Evolutionary conservation across 1,140 invertebrate species (phyloP).

Genomic region (Drosophila lacertosa): DNA sequence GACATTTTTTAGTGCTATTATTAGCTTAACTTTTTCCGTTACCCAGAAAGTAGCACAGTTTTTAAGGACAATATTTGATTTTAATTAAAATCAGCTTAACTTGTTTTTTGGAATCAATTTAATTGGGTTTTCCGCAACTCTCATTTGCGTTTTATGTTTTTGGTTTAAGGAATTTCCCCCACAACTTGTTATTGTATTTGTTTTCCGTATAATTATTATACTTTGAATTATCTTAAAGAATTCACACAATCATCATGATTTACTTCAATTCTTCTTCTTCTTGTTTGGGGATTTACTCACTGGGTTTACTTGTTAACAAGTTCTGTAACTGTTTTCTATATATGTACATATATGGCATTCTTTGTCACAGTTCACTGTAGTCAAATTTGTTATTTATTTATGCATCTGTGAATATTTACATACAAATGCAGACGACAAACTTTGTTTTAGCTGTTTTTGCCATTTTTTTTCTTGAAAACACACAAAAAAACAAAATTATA

Average conservation of each 20-base stretch:
- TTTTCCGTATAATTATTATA: too few species aligned
- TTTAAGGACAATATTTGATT: too few species aligned
- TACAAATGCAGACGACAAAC: constrained; percentile 50
- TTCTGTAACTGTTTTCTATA: background rate
- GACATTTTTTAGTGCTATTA: too few species aligned
- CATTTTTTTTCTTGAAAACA: constrained; percentile 49
- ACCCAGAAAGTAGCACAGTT: too few species aligned
- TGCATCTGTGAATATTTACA: constrained; percentile 40
- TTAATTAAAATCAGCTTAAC: too few species aligned
- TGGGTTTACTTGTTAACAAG: background rate
- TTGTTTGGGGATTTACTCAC: too few species aligned
- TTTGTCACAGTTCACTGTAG: constrained; percentile 18
- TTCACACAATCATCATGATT: too few species aligned
- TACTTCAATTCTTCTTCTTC: too few species aligned
- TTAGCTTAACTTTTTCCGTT: too few species aligned
- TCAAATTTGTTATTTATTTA: constrained; percentile 6
- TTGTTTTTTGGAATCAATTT: too few species aligned
- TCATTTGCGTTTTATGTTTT: too few species aligned
- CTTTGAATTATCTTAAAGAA: too few species aligned
- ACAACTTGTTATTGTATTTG: background rate
- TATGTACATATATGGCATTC: constrained; percentile 1
- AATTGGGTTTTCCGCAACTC: constrained; percentile 3
- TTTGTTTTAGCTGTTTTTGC: constrained; percentile 55
- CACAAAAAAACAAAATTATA: constrained; percentile 62
- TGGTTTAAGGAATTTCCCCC: constrained; percentile 16